These are phyloP conservation scores for Gasterosteus aculeatus DNA, from an alignment of 2,113 vertebrate genomes.

Conservation along the genomic window DNA sequence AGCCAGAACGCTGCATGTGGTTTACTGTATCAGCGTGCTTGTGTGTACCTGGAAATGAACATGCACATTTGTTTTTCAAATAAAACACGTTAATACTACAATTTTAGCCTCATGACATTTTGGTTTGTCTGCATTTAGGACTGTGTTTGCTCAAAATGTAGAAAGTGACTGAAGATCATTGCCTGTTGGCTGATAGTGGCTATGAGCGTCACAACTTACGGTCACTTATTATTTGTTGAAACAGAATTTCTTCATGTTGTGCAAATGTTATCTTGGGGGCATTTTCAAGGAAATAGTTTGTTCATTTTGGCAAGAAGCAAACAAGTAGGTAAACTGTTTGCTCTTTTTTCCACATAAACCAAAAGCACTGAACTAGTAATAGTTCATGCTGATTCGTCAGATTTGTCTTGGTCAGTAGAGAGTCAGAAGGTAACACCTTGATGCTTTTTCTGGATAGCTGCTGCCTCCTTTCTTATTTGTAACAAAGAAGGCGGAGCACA, in stretches of 20 bases:
- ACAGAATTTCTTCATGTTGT: not conserved
- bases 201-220: no score
- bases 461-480: not conserved
- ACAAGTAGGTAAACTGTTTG: not conserved
- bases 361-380: no score
- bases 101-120: not conserved
- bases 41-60: not conserved
- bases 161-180: not conserved
- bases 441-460: not conserved
- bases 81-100: not conserved
- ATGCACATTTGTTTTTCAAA: not conserved
- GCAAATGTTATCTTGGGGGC: not conserved
- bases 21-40: conserved; percentile 43
- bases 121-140: not conserved
- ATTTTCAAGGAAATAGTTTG: not conserved
- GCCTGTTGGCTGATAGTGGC: not conserved
- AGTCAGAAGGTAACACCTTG: not conserved
- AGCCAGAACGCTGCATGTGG: conserved; percentile 61
- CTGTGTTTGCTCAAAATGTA: not conserved
- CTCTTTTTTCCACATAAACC: no score
- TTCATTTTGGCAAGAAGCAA: not conserved
- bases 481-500: not conserved
- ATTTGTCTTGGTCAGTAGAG: no score
- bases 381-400: no score
- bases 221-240: not conserved